Conservation (phyloP, 2,113 vertebrate genomes). For the Leiothrix lutea region DNA sequence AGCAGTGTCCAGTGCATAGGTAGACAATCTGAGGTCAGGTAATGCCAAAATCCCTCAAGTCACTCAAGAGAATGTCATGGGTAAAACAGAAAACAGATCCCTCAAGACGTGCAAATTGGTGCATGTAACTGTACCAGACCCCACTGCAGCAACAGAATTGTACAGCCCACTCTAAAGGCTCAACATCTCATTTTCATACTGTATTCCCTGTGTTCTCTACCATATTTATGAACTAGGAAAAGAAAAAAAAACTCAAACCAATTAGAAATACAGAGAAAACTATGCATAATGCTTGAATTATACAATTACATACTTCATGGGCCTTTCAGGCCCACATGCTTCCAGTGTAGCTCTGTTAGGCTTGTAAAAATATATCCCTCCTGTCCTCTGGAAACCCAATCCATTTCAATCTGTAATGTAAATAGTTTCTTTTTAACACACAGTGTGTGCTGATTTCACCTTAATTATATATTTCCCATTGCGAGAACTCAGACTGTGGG, state of each 20-base stretch:
- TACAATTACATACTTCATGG: neutral
- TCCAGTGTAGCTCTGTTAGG: neutral
- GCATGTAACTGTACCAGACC: neutral
- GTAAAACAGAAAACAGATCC: neutral
- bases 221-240: neutral
- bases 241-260: neutral
- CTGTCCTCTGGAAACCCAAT: constrained; percentile 28
- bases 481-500: neutral
- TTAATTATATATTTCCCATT: constrained; percentile 57
- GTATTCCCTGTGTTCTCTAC: neutral
- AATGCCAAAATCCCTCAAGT: neutral
- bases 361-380: constrained; percentile 34
- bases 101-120: neutral
- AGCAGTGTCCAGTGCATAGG: neutral
- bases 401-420: constrained; percentile 18
- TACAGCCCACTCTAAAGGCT: neutral
- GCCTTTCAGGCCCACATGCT: neutral
- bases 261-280: neutral
- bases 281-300: neutral
- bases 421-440: constrained; percentile 34
- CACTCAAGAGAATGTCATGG: neutral
- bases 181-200: neutral
- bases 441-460: constrained; percentile 46
- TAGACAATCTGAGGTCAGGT: neutral
- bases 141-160: neutral